These are phyloP conservation scores for Stegophylla sp. DNA, from an alignment of 2,888 invertebrate genomes.

Conservation along the genomic window DNA sequence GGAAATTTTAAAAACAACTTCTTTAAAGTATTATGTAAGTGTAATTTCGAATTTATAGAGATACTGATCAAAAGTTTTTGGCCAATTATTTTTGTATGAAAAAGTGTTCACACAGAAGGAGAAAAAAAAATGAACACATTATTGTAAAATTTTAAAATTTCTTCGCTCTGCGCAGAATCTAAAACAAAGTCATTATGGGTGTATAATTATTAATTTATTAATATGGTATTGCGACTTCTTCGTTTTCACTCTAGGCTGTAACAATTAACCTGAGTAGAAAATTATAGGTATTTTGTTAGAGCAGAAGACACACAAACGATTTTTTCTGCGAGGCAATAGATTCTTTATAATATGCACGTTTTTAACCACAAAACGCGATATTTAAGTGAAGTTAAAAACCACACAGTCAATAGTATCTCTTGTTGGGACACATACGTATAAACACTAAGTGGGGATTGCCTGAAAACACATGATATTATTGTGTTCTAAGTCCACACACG, in stretches of 20 bases:
- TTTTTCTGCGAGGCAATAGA: neutral
- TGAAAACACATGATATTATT: constrained; percentile 7
- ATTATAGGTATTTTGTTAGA: neutral
- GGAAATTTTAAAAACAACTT: too few relatives aligned
- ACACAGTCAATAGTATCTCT: constrained; percentile 1
- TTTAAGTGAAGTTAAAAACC: constrained; percentile 5
- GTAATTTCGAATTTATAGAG: too few relatives aligned
- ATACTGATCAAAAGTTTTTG: too few relatives aligned
- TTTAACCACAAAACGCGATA: constrained; percentile 17
- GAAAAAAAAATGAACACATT: too few relatives aligned
- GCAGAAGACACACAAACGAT: neutral
- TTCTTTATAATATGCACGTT: neutral
- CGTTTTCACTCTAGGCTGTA: neutral
- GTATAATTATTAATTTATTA: neutral
- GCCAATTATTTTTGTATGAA: too few relatives aligned
- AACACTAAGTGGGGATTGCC: constrained; percentile 19
- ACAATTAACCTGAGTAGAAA: neutral
- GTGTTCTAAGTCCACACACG: constrained; percentile 18
- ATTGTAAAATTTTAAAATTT: too few relatives aligned
- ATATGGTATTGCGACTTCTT: neutral
- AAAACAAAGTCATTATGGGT: too few relatives aligned
- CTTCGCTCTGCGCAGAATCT: too few relatives aligned
- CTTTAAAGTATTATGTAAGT: too few relatives aligned
- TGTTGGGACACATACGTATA: constrained; percentile 13
- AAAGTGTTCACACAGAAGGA: too few relatives aligned